These are phyloP conservation scores for Phalacrocorax carbo DNA, from an alignment of 2,113 vertebrate genomes.

Conservation along the genomic window DNA sequence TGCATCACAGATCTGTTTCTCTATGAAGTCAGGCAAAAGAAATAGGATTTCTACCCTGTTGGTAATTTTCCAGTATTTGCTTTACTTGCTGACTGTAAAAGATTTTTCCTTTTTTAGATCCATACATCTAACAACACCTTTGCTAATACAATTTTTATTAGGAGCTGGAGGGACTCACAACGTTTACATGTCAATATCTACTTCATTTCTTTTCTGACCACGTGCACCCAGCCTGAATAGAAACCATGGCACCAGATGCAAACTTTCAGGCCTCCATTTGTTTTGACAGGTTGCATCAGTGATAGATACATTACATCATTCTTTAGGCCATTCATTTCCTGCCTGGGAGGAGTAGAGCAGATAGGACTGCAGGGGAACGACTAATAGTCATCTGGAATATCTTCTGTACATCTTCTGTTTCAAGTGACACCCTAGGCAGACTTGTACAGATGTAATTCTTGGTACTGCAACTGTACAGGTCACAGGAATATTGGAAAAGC, in stretches of 20 bases:
- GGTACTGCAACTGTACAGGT: background rate
- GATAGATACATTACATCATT: background rate
- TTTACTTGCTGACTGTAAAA: conserved; percentile 13
- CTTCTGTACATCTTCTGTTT: background rate
- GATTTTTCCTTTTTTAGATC: background rate
- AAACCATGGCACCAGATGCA: background rate
- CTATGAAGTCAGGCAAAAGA: conserved; percentile 29
- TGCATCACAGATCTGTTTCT: background rate
- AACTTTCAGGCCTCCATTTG: background rate
- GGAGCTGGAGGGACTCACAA: background rate
- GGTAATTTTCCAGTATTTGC: conserved; percentile 27
- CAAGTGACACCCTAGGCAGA: background rate
- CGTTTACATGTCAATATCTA: background rate
- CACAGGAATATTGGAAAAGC: background rate
- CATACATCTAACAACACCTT: background rate
- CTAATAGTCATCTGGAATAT: background rate
- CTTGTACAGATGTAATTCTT: background rate
- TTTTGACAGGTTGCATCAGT: background rate
- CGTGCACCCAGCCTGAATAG: background rate
- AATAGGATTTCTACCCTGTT: background rate
- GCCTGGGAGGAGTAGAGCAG: background rate
- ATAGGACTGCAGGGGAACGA: background rate
- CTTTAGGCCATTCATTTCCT: background rate
- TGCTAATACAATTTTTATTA: background rate
- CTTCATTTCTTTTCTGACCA: background rate